These are phyloP conservation scores for Anastrepha ludens DNA, from an alignment of 1,140 invertebrate genomes.

Conservation along the genomic window DNA sequence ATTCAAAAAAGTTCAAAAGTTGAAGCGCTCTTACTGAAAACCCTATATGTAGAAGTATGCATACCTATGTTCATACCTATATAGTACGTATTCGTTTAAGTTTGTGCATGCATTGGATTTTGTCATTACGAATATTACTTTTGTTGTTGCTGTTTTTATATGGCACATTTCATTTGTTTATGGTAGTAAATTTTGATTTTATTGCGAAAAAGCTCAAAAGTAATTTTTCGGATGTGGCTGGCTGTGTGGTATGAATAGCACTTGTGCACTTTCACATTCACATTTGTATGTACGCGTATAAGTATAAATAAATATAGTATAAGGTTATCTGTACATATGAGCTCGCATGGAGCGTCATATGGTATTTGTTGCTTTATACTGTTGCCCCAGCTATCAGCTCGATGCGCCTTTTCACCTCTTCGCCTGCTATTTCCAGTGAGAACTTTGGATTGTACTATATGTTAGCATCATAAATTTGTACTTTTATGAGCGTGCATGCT, in stretches of 20 bases:
- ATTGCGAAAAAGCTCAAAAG: constrained; percentile 30
- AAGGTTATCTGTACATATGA: not conserved
- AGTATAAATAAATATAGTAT: not conserved
- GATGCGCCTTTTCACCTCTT: not conserved
- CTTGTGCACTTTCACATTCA: not conserved
- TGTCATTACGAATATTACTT: constrained; percentile 32
- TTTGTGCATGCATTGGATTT: not conserved
- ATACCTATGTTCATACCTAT: not conserved
- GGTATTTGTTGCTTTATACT: not conserved
- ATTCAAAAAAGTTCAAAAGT: too few relatives aligned
- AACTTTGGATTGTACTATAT: constrained; percentile 6
- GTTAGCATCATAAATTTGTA: constrained; percentile 49
- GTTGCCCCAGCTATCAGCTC: not conserved
- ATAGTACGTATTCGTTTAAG: too few relatives aligned
- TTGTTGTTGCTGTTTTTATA: not conserved
- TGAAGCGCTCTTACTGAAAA: too few relatives aligned
- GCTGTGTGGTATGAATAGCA: not conserved
- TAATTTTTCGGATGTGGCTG: constrained; percentile 32
- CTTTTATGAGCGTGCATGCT: constrained; percentile 13
- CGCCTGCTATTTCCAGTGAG: not conserved
- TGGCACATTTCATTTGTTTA: constrained; percentile 17
- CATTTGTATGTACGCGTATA: too few relatives aligned
- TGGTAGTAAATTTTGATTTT: constrained; percentile 45
- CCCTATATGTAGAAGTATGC: not conserved
- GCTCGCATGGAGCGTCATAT: not conserved